Base-by-base conservation (phyloP, 35 echinoderm and acorn worm species). In the Antedon bifida region DNA sequence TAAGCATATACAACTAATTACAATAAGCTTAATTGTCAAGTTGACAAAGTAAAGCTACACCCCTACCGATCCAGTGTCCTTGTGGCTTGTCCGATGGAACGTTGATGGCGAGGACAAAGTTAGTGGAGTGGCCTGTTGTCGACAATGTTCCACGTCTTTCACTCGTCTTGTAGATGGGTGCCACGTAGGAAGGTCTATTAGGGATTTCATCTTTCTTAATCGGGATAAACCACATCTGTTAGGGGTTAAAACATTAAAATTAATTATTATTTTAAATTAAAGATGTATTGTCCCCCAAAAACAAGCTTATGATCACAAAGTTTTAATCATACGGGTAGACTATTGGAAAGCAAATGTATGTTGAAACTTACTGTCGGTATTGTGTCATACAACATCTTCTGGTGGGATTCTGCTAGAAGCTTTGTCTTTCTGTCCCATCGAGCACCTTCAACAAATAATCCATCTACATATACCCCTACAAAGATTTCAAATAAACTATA, bases 91-190 rank as follows among this genome's bases (percentile, higher is more conserved):
- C 94, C 0, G 94, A 90, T 0, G 94, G 94, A 79, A 97, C 84
- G 85, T 88, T 84, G 39, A 97, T 88, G 4, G 79, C 85, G 73
- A 97, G 84, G 35, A 97, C 94, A 90, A 90, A 97, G 90, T 97
- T 97, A 7, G 94, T 97, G 34, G 94, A 97, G 46, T 97, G 94
- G 36, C 94, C 94, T 29, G 94, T 97, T 5, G 94, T 97, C 0
- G 94, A 97, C 23, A 97, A 88, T 8, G 94, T 97, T 39, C 94
- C 94, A 44, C 90, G 83, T 3, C 93, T 84, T 34, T 96, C 93
- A 33, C 93, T 96, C 34, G 93, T 96, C 87, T 96, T 96, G 90
- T 96, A 96, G 3, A 96, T 83, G 5, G 93, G 93, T 74, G 93
- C 86, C 30, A 86, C 75, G 78, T 96, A 96, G 0, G 84, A 86